Evolutionary conservation across 2,888 invertebrate species (phyloP).

Genomic region (Drosophila pseudotakahashii): DNA sequence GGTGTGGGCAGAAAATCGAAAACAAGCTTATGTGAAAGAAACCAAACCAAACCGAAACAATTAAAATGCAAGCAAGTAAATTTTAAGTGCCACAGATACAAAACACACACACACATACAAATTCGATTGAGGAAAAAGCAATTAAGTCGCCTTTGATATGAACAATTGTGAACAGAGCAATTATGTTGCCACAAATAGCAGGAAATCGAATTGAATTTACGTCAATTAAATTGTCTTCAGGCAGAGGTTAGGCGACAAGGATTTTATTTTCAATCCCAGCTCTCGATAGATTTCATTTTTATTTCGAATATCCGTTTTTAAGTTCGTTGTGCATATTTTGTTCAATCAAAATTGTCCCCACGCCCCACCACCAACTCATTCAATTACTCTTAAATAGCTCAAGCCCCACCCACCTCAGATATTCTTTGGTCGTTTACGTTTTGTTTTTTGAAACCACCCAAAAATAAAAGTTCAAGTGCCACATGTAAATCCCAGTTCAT

Average conservation of each 20-base stretch:
- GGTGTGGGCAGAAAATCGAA: slow-evolving; percentile 73
- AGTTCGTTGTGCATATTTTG: slow-evolving; percentile 45
- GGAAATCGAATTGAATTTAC: slow-evolving; percentile 37
- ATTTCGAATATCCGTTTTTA: slow-evolving; percentile 34
- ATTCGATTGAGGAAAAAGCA: slow-evolving; percentile 34
- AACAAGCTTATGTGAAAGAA: slow-evolving; percentile 32
- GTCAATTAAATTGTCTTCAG: slow-evolving; percentile 45
- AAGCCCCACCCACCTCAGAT: slow-evolving; percentile 16
- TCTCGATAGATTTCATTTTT: slow-evolving; percentile 31
- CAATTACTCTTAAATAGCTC: slow-evolving; percentile 14
- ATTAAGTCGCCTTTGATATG: slow-evolving; percentile 40
- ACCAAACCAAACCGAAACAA: slow-evolving; percentile 39
- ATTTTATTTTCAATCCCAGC: slow-evolving; percentile 11
- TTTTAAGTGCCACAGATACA: slow-evolving; percentile 54
- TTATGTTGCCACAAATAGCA: slow-evolving; percentile 31
- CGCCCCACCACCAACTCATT: slow-evolving; percentile 27
- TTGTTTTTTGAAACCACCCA: slow-evolving; percentile 38
- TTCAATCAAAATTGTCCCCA: slow-evolving; percentile 40
- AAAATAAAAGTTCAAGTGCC: slow-evolving; percentile 23
- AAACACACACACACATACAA: slow-evolving; percentile 17
- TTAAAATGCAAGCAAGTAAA: slow-evolving; percentile 57
- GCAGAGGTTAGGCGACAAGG: slow-evolving; percentile 21
- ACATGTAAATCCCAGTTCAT: slow-evolving; percentile 37
- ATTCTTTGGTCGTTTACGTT: slow-evolving; percentile 29
- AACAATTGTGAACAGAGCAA: slow-evolving; percentile 38